Percentiles rank a stretch among this genome's conserved stretches.
Evolutionary conservation across 2,888 invertebrate species (phyloP).

Genomic region (Chromoteleia sp.): DNA sequence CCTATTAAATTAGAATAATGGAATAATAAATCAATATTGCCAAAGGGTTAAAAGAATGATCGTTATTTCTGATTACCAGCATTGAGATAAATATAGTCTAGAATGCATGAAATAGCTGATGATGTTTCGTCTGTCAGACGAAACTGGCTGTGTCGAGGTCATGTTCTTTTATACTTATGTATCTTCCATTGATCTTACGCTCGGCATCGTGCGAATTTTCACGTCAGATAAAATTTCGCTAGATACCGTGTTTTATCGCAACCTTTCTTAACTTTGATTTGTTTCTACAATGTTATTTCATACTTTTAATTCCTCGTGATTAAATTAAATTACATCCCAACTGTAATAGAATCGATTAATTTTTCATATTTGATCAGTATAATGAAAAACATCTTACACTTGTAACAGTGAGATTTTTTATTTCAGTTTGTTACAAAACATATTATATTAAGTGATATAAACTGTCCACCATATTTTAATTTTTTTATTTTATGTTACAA

Average conservation of each 20-base stretch:
- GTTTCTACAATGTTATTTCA: background rate
- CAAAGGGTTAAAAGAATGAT: slow-evolving; percentile 38
- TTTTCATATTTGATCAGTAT: background rate
- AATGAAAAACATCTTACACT: no score
- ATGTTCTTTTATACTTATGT: slow-evolving; percentile 52
- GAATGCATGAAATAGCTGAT: slow-evolving; percentile 59
- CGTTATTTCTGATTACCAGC: slow-evolving; percentile 39
- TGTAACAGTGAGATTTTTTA: no score
- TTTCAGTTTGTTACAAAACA: no score
- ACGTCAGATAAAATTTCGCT: slow-evolving; percentile 24
- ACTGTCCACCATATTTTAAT: no score
- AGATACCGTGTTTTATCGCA: slow-evolving; percentile 21
- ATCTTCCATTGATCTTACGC: slow-evolving; percentile 35
- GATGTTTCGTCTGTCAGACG: slow-evolving; percentile 37
- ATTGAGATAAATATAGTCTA: slow-evolving; percentile 52
- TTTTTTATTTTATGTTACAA: no score
- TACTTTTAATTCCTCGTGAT: no score
- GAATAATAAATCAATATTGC: slow-evolving; percentile 5
- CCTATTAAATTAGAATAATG: background rate
- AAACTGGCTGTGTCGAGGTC: slow-evolving; percentile 46
- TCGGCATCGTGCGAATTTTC: slow-evolving; percentile 39
- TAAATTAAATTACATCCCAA: no score
- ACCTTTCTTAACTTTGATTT: slow-evolving; percentile 22
- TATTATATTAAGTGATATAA: no score
- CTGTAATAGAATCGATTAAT: no score